Base-by-base conservation (phyloP, 2,113 vertebrate genomes). In the Gasterosteus aculeatus region DNA sequence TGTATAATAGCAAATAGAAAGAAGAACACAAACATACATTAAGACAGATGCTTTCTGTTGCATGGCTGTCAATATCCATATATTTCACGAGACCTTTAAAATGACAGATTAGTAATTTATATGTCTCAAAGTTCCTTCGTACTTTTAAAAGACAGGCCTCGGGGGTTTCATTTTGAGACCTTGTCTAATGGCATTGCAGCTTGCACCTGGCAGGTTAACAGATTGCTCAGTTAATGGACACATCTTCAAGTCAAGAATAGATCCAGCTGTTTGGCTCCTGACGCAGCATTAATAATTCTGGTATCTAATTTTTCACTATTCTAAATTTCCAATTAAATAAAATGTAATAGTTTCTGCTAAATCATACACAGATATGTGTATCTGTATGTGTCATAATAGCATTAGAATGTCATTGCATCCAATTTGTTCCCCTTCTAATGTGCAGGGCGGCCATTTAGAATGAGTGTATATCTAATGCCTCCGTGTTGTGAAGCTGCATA, bases 401-500 rank as follows among this genome's bases (percentile, higher is more conserved):
- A 38, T 22, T 1, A n/a, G 7, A 49, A 18, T 46, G 26, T 9
- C 2, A 51, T 11, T 22, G 31, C 11, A 56, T 65, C 67, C 5
- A 60, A 15, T 29, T 53, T 56, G 4, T 59, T 54, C 38, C 42
- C 58, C 44, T 57, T 33, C 71, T 14, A 38, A 47, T 2, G 38
- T 10, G 7, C 19, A 44, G 3, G 69, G 26, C 15, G 49, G 35
- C 26, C 19, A 42, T 69, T 33, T 33, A 53, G 58, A 58, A 22
- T 60, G 15, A 39, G 49, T 39, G 10, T 35, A 29, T 5, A 3
- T 14, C 12, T 68, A 38, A 70, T 60, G 56, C 31, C 47, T 66
- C 56, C 56, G 72, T 81, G 69, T 70, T 79, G 76, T 42, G 77
- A 63, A 76, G 57, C n/a, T 71, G 56, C 72, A 81, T 85, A 63